Evolutionary conservation across 2,113 vertebrate species (phyloP).

Genomic region (Chrysochloris asiatica): DNA sequence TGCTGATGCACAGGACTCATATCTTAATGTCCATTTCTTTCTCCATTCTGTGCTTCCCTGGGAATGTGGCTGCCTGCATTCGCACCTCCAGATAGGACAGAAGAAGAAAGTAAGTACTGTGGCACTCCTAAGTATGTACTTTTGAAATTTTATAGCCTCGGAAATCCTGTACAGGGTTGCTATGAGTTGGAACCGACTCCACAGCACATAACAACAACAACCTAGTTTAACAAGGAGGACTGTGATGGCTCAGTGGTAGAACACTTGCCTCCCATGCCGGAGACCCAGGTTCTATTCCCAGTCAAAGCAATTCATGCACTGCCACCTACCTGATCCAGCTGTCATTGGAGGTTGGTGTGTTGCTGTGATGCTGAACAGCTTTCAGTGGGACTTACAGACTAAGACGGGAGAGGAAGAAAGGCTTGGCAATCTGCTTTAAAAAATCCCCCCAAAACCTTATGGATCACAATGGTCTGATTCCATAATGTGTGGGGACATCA

Average conservation of each 20-base stretch:
- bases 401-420: not conserved
- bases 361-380: not conserved
- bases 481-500: not conserved
- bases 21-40: not conserved
- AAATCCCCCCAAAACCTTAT: not conserved
- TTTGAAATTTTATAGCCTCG: not conserved
- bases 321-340: not conserved
- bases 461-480: not conserved
- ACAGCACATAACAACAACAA: too few species aligned
- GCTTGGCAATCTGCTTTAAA: not conserved
- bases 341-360: not conserved
- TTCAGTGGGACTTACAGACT: not conserved
- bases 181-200: too few species aligned
- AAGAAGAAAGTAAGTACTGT: conserved; percentile 66
- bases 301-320: not conserved
- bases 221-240: not conserved
- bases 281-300: not conserved
- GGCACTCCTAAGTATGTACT: too few species aligned
- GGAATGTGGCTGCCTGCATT: not conserved
- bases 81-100: conserved; percentile 35
- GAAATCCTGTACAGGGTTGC: too few species aligned
- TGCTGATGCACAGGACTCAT: accelerated
- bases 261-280: not conserved
- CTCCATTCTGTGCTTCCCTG: not conserved
- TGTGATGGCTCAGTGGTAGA: not conserved